Evolutionary conservation across 2,797 vertebrate genomes (phyloP).

Genomic region (Sebastolobus altivelis): DNA sequence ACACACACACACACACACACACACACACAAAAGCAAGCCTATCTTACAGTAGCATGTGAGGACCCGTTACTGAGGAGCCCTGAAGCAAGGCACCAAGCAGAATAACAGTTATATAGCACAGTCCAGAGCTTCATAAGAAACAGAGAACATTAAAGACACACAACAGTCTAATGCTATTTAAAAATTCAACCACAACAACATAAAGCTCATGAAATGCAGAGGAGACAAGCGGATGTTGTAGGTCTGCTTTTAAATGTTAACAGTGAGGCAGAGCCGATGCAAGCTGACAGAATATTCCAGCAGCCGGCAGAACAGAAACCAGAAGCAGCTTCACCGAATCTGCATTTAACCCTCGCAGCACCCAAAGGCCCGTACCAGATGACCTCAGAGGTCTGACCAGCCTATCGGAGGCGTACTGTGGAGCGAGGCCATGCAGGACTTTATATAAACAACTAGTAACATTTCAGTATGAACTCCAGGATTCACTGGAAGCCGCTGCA

Average conservation of each 20-base stretch:
- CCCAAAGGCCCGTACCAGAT: neutral
- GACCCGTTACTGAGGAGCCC: neutral
- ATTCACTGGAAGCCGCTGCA: neutral
- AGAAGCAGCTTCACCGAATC: slow-evolving; percentile 1
- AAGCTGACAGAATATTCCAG: slow-evolving; percentile 6
- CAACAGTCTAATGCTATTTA: neutral
- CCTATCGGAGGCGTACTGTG: neutral
- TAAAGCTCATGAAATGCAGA: slow-evolving; percentile 5
- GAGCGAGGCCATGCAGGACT: neutral
- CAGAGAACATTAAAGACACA: slow-evolving; percentile 9
- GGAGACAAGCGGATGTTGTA: neutral
- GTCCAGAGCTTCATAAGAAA: neutral
- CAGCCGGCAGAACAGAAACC: neutral
- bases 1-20: slow-evolving; percentile 17
- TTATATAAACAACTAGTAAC: neutral
- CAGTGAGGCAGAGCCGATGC: neutral
- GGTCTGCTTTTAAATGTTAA: slow-evolving; percentile 5
- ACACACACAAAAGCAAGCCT: neutral
- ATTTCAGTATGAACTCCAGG: neutral
- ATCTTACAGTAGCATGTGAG: neutral
- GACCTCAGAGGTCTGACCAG: neutral
- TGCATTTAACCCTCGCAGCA: neutral
- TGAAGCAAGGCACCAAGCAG: slow-evolving; percentile 9
- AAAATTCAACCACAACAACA: neutral
- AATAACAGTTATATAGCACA: neutral